A percentile compares a stretch with the other conserved stretches of the same genome.
phyloP scores from a whole-genome alignment of 2,888 invertebrate genomes.

The Nomada ruficornis region DNA sequence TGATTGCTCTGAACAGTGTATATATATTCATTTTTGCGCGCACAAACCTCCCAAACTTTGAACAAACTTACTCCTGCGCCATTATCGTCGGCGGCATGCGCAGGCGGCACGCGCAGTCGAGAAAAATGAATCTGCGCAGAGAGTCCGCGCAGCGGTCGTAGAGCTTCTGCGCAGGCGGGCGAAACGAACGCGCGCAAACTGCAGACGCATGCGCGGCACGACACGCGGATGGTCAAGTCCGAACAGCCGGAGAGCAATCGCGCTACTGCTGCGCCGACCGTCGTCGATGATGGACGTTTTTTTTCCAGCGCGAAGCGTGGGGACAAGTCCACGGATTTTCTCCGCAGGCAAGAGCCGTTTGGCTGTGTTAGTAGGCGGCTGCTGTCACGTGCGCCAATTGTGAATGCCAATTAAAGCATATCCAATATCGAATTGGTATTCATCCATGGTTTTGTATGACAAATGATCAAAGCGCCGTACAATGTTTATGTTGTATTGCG shows the following conservation, averaged over 20 bases:
- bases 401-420: conserved; percentile 14
- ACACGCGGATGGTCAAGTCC: conserved; percentile 48
- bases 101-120: no score
- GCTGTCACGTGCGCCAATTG: not conserved
- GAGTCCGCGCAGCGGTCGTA: no score
- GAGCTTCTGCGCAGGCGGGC: conserved; percentile 1
- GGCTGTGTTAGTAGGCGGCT: not conserved
- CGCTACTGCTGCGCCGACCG: conserved; percentile 72
- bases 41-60: not conserved
- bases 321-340: conserved; percentile 2
- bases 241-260: conserved; percentile 73
- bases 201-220: conserved; percentile 50
- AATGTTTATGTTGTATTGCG: not conserved
- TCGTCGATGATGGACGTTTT: conserved; percentile 51
- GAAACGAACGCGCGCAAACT: not conserved
- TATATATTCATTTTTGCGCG: not conserved
- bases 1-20: no score
- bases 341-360: not conserved
- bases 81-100: not conserved
- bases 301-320: not conserved
- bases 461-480: not conserved
- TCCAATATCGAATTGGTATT: conserved; percentile 7
- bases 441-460: not conserved
- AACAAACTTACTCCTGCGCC: conserved; percentile 4
- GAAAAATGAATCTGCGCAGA: no score